Conservation (phyloP, 2,797 vertebrate genomes). For the Hemitrygon akajei region DNA sequence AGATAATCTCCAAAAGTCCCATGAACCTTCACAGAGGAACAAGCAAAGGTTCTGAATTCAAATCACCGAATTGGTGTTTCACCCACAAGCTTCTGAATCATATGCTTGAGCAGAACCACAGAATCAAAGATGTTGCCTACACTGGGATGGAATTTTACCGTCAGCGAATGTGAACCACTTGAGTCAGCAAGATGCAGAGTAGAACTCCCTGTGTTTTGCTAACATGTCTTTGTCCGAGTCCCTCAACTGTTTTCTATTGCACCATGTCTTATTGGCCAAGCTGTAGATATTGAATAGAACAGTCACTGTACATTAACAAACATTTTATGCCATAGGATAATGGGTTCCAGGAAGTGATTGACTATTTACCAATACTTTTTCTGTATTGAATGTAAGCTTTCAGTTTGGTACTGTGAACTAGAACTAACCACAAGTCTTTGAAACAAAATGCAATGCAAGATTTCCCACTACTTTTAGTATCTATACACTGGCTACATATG, state of each 20-base stretch:
- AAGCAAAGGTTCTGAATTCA: neutral
- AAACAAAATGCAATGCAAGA: neutral
- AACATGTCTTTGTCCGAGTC: neutral
- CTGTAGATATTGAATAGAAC: neutral
- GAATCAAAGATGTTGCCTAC: neutral
- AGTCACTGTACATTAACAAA: neutral
- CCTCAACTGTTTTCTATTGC: neutral
- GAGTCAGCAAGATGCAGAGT: neutral
- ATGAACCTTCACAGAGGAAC: neutral
- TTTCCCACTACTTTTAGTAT: neutral
- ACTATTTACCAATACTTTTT: neutral
- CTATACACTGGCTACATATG: neutral
- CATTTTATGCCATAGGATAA: neutral
- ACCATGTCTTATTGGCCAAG: neutral
- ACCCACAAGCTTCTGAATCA: neutral
- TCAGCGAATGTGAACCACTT: neutral
- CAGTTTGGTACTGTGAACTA: neutral
- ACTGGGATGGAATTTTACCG: neutral
- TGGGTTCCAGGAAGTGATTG: neutral
- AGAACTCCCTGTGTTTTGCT: neutral
- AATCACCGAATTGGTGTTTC: neutral
- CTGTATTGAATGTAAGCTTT: neutral
- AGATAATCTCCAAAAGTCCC: neutral
- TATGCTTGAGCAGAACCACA: neutral
- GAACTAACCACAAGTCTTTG: neutral